A percentile compares a stretch with the other conserved stretches of the same genome.
Evolutionary conservation across 64 coral and sea anemone species (phyloP).

Genomic region (Dendronephthya gigantea): DNA sequence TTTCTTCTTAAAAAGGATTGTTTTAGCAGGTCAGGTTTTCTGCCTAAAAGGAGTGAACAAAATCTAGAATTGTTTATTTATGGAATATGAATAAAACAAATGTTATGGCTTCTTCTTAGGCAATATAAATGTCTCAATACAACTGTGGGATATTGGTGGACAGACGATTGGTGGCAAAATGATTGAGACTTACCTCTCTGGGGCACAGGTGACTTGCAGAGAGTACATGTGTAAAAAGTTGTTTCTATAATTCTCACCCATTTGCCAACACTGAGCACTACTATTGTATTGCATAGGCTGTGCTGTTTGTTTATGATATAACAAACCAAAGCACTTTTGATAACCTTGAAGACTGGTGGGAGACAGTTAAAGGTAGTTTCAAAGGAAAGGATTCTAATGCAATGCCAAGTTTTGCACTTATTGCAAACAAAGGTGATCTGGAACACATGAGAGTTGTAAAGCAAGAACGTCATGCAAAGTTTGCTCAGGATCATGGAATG

Average conservation of each 20-base stretch:
- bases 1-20: constrained; percentile 79
- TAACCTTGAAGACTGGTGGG: constrained; percentile 95
- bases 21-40: constrained; percentile 52
- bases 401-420: constrained; percentile 64
- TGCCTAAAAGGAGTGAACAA: too few species aligned
- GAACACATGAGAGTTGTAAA: too few species aligned
- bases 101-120: not conserved
- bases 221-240: too few species aligned
- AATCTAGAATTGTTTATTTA: too few species aligned
- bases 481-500: constrained; percentile 87
- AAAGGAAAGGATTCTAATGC: constrained; percentile 46
- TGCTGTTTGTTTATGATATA: constrained; percentile 83
- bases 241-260: not conserved
- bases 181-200: constrained; percentile 95
- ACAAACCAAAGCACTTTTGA: constrained; percentile 99
- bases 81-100: too few species aligned
- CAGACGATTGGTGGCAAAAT: constrained; percentile 94
- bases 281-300: constrained; percentile 36
- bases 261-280: not conserved
- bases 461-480: constrained; percentile 70
- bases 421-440: constrained; percentile 99
- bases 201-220: constrained; percentile 61
- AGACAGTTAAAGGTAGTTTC: constrained; percentile 66
- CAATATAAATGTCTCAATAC: constrained; percentile 76
- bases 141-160: constrained; percentile 97